A percentile compares a stretch with the other conserved stretches of the same genome.
These are phyloP conservation scores for Scyliorhinus canicula DNA, from an alignment of 2,797 vertebrate genomes.

Conservation along the genomic window DNA sequence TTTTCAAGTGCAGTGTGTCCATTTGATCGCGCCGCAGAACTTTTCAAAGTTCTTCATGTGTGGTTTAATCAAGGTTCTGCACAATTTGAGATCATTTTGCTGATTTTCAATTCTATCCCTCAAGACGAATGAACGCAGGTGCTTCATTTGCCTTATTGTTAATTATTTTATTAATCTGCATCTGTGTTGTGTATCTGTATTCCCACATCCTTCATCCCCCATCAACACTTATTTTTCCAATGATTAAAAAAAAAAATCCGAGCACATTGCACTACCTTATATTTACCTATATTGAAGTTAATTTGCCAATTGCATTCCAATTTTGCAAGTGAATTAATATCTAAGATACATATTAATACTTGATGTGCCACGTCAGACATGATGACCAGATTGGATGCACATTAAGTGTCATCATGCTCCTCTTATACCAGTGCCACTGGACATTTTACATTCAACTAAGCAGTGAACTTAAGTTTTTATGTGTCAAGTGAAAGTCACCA, in stretches of 20 bases:
- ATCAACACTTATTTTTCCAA: too few species aligned
- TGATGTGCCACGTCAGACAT: neutral
- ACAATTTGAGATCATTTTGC: neutral
- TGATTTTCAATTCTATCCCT: neutral
- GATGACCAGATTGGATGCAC: neutral
- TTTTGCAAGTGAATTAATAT: neutral
- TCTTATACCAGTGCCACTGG: neutral
- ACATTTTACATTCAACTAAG: neutral
- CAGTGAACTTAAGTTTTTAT: neutral
- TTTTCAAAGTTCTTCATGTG: neutral
- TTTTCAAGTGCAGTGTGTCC: too few species aligned
- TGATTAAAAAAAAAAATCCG: too few species aligned
- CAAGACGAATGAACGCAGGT: neutral
- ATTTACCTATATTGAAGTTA: neutral
- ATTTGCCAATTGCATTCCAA: neutral
- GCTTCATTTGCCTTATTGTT: neutral
- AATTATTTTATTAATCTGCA: neutral
- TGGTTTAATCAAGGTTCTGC: neutral
- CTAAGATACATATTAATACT: neutral
- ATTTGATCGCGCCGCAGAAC: too few species aligned
- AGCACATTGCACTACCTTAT: neutral
- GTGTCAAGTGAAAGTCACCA: neutral
- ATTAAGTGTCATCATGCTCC: neutral
- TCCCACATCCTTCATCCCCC: neutral
- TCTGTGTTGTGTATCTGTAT: neutral